phyloP scores from a whole-genome alignment of 2,113 vertebrate genomes.

The Ploceus nigricollis region DNA sequence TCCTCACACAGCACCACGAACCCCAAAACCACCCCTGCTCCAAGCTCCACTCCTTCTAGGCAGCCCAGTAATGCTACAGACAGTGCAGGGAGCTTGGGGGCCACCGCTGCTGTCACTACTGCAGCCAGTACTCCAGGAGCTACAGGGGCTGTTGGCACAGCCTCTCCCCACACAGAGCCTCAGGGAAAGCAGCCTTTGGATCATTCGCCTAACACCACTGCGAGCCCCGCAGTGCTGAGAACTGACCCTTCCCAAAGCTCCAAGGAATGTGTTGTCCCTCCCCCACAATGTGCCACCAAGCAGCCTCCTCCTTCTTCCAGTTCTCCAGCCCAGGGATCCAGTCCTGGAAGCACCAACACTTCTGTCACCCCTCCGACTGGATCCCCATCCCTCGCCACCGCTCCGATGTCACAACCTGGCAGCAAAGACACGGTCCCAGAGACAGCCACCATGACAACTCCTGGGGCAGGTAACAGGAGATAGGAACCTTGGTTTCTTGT shows the following conservation, averaged over 20 bases:
- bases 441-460: rapidly evolving
- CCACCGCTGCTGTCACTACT: rapidly evolving
- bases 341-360: background rate
- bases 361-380: rapidly evolving
- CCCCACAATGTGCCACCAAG: background rate
- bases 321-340: background rate
- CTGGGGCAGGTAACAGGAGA: constrained; percentile 7
- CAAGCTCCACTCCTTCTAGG: rapidly evolving
- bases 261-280: rapidly evolving
- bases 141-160: rapidly evolving
- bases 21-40: rapidly evolving
- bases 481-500: background rate
- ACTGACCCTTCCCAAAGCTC: background rate
- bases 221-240: rapidly evolving
- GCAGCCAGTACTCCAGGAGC: rapidly evolving
- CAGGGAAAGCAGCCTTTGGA: background rate
- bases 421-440: background rate
- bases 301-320: background rate
- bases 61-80: rapidly evolving
- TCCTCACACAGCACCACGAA: rapidly evolving
- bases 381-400: background rate
- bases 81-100: rapidly evolving
- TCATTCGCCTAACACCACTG: background rate
- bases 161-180: rapidly evolving
- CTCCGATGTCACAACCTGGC: background rate